Evolutionary conservation across 1,140 invertebrate species (phyloP), one percentile per base, ranked within the genome.

Genomic region (Hormaphis cornu): DNA sequence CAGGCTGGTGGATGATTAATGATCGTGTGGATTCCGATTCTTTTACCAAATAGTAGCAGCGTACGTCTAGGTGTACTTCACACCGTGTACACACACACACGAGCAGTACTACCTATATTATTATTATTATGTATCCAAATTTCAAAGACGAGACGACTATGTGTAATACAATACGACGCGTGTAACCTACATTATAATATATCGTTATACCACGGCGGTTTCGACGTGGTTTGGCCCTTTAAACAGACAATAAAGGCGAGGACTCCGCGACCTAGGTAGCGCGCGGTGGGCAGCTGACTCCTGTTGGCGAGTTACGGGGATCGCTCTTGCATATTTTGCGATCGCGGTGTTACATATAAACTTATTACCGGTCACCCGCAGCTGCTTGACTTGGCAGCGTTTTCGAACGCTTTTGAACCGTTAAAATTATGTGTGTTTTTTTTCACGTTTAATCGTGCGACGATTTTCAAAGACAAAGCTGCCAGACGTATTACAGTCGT

Each of bases 251-350:
- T n/a, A n/a, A 58, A 58, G 54, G 40, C 14, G 40, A 58, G 54
- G 40, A 40, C 54, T 58, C 54, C 40, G n/a, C n/a, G 54, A 58
- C 54, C 54, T 58, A 58, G n/a, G n/a, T n/a, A n/a, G n/a, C n/a
- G n/a, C n/a, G n/a, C 24, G 37, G 54, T 40, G 54, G 54, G 54
- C 54, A 58, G 54, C 54, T 58, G 54, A 58, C 54, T 58, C 40
- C 22, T 24, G 5, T 18, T 37, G 54, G 52, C 52, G 52, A 33
- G 52, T 54, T 30, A n/a, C 35, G 16, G 54, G 33, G 53, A 56
- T 58, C 33, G 40, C 54, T 58, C 54, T 58, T 24, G 14, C n/a
- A n/a, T n/a, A n/a, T n/a, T n/a, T n/a, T 58, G 22, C 54, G 40
- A 58, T 58, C 33, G 40, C 54, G 7, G n/a, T 20, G 37, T 58